Percentiles rank a stretch among this genome's conserved stretches.
Evolutionary conservation across 2,113 vertebrate genomes (phyloP).

Genomic region (Etheostoma spectabile): DNA sequence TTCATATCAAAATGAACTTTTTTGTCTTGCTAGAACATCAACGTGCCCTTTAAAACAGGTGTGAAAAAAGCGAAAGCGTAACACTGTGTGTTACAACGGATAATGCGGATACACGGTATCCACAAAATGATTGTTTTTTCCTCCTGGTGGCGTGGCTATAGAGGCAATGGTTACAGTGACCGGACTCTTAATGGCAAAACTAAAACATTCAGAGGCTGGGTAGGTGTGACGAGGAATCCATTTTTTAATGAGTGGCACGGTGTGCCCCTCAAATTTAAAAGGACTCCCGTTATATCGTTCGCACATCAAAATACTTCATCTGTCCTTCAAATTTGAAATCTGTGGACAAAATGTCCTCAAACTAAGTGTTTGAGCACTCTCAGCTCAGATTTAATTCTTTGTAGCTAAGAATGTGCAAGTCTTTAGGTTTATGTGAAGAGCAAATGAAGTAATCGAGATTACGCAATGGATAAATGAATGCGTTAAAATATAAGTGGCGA

Average conservation of each 20-base stretch:
- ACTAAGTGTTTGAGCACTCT: background rate
- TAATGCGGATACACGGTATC: constrained; percentile 96
- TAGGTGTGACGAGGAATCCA: constrained; percentile 2
- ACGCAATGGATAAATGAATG: background rate
- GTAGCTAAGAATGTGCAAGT: background rate
- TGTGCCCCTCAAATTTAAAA: constrained; percentile 17
- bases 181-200: constrained; percentile 23
- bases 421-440: no score
- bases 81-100: constrained; percentile 87
- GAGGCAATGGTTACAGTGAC: constrained; percentile 28
- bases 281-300: background rate
- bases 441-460: background rate
- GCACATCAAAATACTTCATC: background rate
- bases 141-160: constrained; percentile 61
- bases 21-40: constrained; percentile 61
- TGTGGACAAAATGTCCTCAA: background rate
- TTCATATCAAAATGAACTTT: constrained; percentile 88
- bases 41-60: constrained; percentile 87
- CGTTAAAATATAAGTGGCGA: no score
- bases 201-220: constrained; percentile 5
- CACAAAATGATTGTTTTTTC: constrained; percentile 87
- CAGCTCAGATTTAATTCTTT: background rate
- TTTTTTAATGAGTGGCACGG: background rate
- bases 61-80: constrained; percentile 85
- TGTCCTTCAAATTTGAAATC: background rate